Base-by-base conservation (phyloP, 2,113 vertebrate species). In the Plecturocebus donacophilus region DNA sequence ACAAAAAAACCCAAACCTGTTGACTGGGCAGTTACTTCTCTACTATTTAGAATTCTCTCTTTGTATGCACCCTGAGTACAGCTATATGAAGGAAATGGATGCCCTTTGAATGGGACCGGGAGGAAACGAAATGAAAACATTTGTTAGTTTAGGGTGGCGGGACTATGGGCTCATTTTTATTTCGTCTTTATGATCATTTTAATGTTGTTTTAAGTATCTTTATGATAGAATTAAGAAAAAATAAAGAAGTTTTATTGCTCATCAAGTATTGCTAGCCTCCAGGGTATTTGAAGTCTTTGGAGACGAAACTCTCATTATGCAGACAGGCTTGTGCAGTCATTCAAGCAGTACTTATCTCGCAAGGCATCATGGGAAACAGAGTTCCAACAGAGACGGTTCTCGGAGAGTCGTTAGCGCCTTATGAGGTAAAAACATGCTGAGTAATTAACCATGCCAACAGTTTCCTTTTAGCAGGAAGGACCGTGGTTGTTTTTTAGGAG, bases 121-220 rank as follows among this genome's bases (percentile, higher is more conserved):
- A n/a, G 2, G 73, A 70, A 90, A 86, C 70, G 38, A 94, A 92
- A 71, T 85, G 45, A 93, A 90, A 94, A 52, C 64, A 52, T 84
- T 56, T 93, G 47, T 88, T 58, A 23, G 54, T 47, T 95, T 90
- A 84, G 61, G 47, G 42, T 86, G 35, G 25, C 81, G 0, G 35
- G 56, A 91, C 90, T 93, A 77, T 90, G 45, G 20, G 32, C 61
- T 96, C 49, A 76, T 89, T 91, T 95, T 93, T 97, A 95, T 95
- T 96, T 97, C 25, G 35, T 91, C 75, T 81, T 96, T 97, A 96
- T 96, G 64, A 92, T 95, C n/a, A 71, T 87, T 93, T 97, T 97
- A 97, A 97, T 97, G 87, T 75, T 80, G 42, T 89, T 93, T 97
- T 96, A 95, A 96, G 38, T 73, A 77, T 95, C 79, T 97, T 90